Evolutionary conservation across 2,797 vertebrate species (phyloP), one percentile per base, ranked within the genome.

Genomic region (Dallia pectoralis): DNA sequence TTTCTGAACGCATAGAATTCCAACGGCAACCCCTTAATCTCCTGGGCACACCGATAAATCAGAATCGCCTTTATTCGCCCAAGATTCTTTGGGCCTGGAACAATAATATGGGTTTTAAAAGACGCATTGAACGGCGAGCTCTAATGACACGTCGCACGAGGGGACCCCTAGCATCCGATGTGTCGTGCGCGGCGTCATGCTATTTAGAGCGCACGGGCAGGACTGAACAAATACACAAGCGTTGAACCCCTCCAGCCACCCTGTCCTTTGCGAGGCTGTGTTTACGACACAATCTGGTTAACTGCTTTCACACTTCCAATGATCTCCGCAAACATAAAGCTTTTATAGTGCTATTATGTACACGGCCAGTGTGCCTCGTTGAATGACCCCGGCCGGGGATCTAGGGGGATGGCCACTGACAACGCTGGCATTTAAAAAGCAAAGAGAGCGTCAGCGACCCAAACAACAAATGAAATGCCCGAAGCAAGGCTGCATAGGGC

Each of bases 201-300:
- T 84, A 80, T 88, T 87, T 87, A 76, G 79, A 69, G 75, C 77
- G 78, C 86, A 76, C 73, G 79, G 78, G 81, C 75, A 80, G 75
- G 72, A 82, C 76, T 85, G 82, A 86, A 88, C 81, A 86, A 72
- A 79, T 69, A 25, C 7, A n/a, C 71, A 74, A 59, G 63, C 67
- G 56, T 79, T 87, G 87, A 78, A 74, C 74, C 70, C 76, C 48
- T 68, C 71, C 74, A 40, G 73, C 51, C 74, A 76, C 71, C 79
- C 81, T 74, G 74, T 74, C 78, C 82, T 77, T 78, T 76, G 14
- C 66, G 72, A 86, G 80, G 12, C 33, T 32, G 69, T 75, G 67
- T 87, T 87, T 85, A 87, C 74, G 71, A 80, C 75, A 74, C 79
- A 86, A 84, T 86, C 81, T 87, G 74, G 72, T 84, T 75, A 76